These are phyloP conservation scores for Chymomyza fuscimana DNA, from an alignment of 2,888 invertebrate species.

Conservation along the genomic window DNA sequence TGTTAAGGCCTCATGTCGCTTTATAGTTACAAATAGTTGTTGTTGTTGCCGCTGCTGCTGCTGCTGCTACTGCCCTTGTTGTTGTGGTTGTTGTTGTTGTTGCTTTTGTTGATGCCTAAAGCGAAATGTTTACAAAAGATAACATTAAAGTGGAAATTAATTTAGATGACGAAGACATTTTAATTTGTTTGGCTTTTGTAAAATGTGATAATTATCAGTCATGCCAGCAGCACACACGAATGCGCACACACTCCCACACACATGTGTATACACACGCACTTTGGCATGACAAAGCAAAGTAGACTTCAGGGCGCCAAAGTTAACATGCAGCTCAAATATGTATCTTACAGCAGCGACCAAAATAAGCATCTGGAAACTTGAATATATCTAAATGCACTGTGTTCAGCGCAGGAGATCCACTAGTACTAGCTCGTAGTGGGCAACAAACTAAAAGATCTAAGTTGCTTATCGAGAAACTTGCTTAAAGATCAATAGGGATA, in stretches of 20 bases:
- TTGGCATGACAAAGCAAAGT: neutral
- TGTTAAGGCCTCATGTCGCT: conserved; percentile 71
- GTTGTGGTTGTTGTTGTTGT: neutral
- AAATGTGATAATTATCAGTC: conserved; percentile 25
- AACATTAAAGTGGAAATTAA: conserved; percentile 51
- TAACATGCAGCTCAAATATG: neutral
- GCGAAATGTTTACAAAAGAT: conserved; percentile 40
- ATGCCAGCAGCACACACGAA: conserved; percentile 13
- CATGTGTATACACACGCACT: conserved; percentile 6
- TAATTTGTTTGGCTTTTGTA: conserved; percentile 14
- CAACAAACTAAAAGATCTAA: no score
- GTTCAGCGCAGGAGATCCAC: no score
- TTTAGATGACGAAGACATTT: conserved; percentile 39
- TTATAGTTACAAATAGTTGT: conserved; percentile 57
- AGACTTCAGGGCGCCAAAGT: neutral
- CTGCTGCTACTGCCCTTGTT: conserved; percentile 10
- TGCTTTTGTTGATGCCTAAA: conserved; percentile 26
- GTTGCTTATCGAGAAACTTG: no score
- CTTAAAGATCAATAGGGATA: no score
- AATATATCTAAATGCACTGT: no score
- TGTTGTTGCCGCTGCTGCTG: conserved; percentile 26
- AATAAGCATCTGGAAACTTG: neutral
- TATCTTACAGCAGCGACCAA: no score
- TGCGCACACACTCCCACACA: conserved; percentile 18
- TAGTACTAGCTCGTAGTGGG: no score